These are phyloP conservation scores for Hemistola chrysoprasaria DNA, from an alignment of 2,888 invertebrate species.

Conservation along the genomic window DNA sequence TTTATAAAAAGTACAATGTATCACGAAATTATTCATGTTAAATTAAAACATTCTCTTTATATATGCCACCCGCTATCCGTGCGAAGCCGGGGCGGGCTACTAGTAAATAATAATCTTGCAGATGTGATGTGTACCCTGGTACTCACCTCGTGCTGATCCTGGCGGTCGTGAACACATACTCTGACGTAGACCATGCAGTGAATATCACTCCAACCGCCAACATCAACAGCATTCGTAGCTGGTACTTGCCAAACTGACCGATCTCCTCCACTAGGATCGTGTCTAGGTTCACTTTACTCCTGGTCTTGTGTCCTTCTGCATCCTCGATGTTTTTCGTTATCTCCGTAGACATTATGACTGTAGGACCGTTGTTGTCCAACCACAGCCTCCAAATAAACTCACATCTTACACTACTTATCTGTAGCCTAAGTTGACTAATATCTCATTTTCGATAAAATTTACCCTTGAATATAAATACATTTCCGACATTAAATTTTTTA, in stretches of 20 bases:
- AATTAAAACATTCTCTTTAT: too few relatives aligned
- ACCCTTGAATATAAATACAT: too few relatives aligned
- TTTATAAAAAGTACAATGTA: too few relatives aligned
- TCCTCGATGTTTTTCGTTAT: not conserved
- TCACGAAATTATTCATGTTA: too few relatives aligned
- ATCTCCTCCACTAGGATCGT: conserved; percentile 58
- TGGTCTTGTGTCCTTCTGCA: not conserved
- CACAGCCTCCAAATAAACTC: conserved; percentile 7
- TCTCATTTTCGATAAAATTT: too few relatives aligned
- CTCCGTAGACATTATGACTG: conserved; percentile 13
- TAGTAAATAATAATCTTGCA: too few relatives aligned
- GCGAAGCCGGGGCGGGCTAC: too few relatives aligned
- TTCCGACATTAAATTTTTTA: too few relatives aligned
- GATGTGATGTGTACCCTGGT: too few relatives aligned
- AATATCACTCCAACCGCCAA: conserved; percentile 49
- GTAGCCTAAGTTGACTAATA: too few relatives aligned
- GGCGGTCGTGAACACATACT: conserved; percentile 66
- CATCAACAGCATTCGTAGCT: conserved; percentile 45
- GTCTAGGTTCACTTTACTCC: conserved; percentile 48
- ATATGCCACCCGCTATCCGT: too few relatives aligned
- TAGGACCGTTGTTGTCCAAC: not conserved
- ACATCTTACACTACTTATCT: too few relatives aligned
- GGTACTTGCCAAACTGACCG: conserved; percentile 64
- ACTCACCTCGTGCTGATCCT: conserved; percentile 61
- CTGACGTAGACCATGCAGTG: conserved; percentile 50